These are phyloP conservation scores for Nycticebus coucang DNA, from an alignment of 2,113 vertebrate genomes.

Conservation along the genomic window DNA sequence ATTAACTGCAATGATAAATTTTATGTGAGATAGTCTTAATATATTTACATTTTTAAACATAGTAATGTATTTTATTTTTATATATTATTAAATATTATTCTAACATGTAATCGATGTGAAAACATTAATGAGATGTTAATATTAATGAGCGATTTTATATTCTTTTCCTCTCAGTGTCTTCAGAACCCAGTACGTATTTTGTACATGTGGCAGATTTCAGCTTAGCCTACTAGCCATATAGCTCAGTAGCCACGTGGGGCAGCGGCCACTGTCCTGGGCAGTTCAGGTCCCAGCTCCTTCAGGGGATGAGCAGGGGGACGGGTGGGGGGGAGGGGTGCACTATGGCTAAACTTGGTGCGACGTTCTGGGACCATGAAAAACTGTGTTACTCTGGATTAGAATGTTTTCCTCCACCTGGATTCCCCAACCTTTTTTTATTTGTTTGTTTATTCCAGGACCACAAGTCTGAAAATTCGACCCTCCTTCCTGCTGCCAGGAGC, in stretches of 20 bases:
- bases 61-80: slow-evolving; percentile 36
- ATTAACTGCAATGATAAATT: slow-evolving; percentile 65
- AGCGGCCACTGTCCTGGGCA: neutral
- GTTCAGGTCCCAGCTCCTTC: neutral
- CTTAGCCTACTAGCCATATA: neutral
- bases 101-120: slow-evolving; percentile 45
- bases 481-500: slow-evolving; percentile 58
- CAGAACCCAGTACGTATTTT: neutral
- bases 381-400: neutral
- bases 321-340: accelerated
- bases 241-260: accelerated
- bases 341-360: accelerated
- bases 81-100: slow-evolving; percentile 58
- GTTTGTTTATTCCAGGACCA: slow-evolving; percentile 62
- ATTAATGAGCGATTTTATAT: slow-evolving; percentile 42
- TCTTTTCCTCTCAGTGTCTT: neutral
- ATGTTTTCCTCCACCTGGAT: neutral
- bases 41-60: slow-evolving; percentile 56
- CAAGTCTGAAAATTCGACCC: slow-evolving; percentile 59
- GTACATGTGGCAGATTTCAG: neutral
- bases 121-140: slow-evolving; percentile 67
- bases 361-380: neutral
- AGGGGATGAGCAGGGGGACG: neutral
- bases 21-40: slow-evolving; percentile 46
- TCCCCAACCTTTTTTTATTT: too few species aligned